Conservation (phyloP, 2,888 invertebrate species). For the Cantharis rufa region DNA sequence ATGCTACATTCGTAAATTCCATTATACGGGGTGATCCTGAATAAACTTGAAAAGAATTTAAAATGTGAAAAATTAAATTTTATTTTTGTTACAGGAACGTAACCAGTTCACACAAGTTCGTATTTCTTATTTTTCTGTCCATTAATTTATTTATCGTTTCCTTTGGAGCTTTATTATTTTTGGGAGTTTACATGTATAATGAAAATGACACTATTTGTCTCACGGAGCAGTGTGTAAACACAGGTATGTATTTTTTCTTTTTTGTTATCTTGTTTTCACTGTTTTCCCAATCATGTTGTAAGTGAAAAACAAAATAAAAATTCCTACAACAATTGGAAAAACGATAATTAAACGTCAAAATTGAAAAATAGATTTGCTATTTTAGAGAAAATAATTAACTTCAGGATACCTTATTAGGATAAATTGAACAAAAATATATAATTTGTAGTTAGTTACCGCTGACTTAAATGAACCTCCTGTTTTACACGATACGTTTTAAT, state of each 20-base stretch:
- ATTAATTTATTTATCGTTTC: conserved; percentile 60
- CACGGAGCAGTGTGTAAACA: conserved; percentile 66
- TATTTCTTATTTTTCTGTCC: conserved; percentile 40
- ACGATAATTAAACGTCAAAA: background rate
- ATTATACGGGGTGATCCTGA: background rate
- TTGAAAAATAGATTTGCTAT: background rate
- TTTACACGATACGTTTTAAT: background rate
- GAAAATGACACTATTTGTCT: conserved; percentile 59
- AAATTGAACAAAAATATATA: background rate
- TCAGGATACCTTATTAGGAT: background rate
- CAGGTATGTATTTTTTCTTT: conserved; percentile 56
- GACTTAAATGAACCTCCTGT: background rate
- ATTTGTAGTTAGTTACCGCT: background rate
- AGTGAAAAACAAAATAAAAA: background rate
- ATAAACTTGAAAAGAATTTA: background rate
- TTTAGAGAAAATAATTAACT: background rate
- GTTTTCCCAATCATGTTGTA: background rate
- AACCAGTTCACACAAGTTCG: conserved; percentile 35
- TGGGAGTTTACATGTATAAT: conserved; percentile 57
- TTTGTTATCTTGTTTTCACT: background rate
- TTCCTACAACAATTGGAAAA: background rate
- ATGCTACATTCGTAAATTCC: background rate
- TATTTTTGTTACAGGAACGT: conserved; percentile 40
- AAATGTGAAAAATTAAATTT: background rate
- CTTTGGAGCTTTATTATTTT: conserved; percentile 59